phyloP scores from a whole-genome alignment of 2,113 vertebrate genomes.

The Apus apus region DNA sequence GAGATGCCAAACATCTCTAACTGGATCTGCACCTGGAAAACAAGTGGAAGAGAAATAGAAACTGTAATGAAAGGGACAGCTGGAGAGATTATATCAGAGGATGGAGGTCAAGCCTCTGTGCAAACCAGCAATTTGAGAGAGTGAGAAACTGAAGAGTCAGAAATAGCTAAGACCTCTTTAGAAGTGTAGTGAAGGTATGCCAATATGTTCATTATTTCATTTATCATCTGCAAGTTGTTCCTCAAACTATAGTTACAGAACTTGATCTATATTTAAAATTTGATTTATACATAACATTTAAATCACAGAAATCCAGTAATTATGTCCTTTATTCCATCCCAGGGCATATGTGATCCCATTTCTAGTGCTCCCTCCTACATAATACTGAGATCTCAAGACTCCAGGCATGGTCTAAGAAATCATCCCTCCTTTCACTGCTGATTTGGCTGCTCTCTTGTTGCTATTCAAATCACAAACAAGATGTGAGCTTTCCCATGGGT shows the following conservation, averaged over 20 bases:
- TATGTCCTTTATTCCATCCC: neutral
- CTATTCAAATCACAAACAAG: neutral
- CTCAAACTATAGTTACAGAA: neutral
- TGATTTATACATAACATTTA: neutral
- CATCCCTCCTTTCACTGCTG: neutral
- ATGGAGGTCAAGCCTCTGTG: conserved; percentile 28
- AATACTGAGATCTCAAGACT: neutral
- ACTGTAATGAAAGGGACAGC: conserved; percentile 39
- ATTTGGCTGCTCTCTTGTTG: neutral
- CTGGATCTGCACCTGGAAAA: conserved; percentile 23
- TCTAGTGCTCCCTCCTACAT: neutral
- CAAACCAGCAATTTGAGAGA: conserved; percentile 30
- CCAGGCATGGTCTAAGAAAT: neutral
- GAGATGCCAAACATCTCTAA: conserved; percentile 18
- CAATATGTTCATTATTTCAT: conserved; percentile 1
- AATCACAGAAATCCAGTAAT: neutral
- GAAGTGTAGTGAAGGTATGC: neutral
- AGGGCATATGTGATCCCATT: neutral
- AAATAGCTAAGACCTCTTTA: neutral
- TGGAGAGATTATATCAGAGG: neutral
- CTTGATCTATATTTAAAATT: neutral
- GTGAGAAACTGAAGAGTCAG: conserved; percentile 36
- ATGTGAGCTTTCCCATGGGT: neutral
- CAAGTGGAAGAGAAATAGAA: conserved; percentile 36
- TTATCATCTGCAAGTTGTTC: neutral